phyloP scores from a whole-genome alignment of 2,888 invertebrate species.

The Drosophila yooni region DNA sequence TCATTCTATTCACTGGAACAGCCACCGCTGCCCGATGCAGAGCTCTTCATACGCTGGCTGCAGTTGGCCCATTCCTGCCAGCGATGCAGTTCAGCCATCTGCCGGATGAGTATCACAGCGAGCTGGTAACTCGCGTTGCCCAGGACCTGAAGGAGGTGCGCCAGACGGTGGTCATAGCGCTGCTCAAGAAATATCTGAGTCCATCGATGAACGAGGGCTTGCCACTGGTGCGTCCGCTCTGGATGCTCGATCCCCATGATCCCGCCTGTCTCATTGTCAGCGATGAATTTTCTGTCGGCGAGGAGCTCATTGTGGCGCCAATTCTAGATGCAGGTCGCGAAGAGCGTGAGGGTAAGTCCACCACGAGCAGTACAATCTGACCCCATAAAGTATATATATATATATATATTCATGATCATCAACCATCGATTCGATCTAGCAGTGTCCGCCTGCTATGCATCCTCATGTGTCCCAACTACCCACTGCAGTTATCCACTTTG shows the following conservation, averaged over 20 bases:
- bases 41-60: constrained; percentile 95
- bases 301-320: constrained; percentile 95
- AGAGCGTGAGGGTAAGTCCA: constrained; percentile 88
- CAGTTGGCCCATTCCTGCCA: constrained; percentile 95
- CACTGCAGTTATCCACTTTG: not conserved
- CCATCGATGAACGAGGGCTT: constrained; percentile 92
- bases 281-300: constrained; percentile 96
- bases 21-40: constrained; percentile 90
- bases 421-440: not conserved
- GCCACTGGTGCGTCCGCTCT: constrained; percentile 94
- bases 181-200: constrained; percentile 91
- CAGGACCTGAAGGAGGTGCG: constrained; percentile 90
- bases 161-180: constrained; percentile 90
- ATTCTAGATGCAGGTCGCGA: constrained; percentile 90
- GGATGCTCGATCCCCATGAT: constrained; percentile 94
- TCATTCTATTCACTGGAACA: constrained; percentile 86
- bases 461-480: not conserved
- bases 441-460: not conserved
- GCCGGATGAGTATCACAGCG: constrained; percentile 94
- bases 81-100: constrained; percentile 95
- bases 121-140: constrained; percentile 91
- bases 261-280: constrained; percentile 90
- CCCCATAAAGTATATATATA: not conserved
- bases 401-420: not conserved
- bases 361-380: not conserved